These are phyloP conservation scores for Forbesichthys agassizii DNA, from an alignment of 2,113 vertebrate genomes.

Conservation along the genomic window DNA sequence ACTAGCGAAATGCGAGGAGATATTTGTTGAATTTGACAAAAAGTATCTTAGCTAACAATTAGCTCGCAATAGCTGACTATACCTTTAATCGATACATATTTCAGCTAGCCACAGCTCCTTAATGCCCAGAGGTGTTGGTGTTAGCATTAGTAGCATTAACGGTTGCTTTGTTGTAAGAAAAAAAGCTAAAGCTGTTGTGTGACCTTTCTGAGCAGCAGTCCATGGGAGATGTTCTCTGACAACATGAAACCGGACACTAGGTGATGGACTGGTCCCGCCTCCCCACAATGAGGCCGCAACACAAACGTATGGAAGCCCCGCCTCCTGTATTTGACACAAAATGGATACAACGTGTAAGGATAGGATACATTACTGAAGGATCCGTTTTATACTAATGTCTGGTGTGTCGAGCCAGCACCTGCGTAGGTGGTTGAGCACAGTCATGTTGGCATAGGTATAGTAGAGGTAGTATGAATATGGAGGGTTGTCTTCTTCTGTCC, in stretches of 20 bases:
- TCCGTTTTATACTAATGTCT: background rate
- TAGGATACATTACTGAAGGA: background rate
- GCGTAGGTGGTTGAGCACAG: constrained; percentile 91
- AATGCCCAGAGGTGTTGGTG: too few relatives aligned
- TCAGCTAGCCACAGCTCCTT: too few relatives aligned
- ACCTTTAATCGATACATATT: too few relatives aligned
- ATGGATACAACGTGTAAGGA: background rate
- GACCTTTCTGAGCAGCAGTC: constrained; percentile 94
- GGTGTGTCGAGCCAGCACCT: constrained; percentile 72
- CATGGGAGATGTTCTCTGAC: constrained; percentile 96
- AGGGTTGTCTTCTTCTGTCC: constrained; percentile 91
- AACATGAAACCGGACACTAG: constrained; percentile 96
- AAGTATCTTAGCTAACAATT: too few relatives aligned
- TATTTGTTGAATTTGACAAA: too few relatives aligned
- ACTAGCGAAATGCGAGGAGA: too few relatives aligned
- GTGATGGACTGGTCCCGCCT: constrained; percentile 94
- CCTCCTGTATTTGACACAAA: constrained; percentile 70
- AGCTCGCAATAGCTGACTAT: too few relatives aligned
- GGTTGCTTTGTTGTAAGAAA: too few relatives aligned
- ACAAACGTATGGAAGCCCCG: constrained; percentile 91
- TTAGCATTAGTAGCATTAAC: too few relatives aligned
- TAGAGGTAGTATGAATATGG: constrained; percentile 98
- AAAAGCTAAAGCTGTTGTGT: background rate
- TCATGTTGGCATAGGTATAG: constrained; percentile 97
- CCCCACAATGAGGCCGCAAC: constrained; percentile 94